Base-by-base conservation (phyloP, 2,888 invertebrate genomes). In the Oscheius onirici region DNA sequence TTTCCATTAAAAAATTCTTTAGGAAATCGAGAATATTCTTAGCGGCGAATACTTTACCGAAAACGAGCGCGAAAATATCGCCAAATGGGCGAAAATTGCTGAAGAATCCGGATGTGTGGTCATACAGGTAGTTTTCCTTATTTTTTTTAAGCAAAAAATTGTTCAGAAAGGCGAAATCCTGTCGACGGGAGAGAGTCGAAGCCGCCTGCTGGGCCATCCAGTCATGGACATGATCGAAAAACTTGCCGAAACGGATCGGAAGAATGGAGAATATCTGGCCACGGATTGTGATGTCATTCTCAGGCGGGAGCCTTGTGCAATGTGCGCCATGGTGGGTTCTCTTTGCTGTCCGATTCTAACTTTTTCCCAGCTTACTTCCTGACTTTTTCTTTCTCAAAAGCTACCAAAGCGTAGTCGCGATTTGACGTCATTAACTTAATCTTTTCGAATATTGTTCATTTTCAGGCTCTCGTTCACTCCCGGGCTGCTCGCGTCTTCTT, bases 391-490 rank as follows among this genome's bases (percentile, higher is more conserved):
- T n/a, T n/a, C n/a, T n/a, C n/a, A n/a, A n/a, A n/a, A n/a, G n/a
- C n/a, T n/a, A n/a, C n/a, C n/a, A n/a, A n/a, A n/a, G n/a, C n/a
- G n/a, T n/a, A n/a, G n/a, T n/a, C n/a, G n/a, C n/a, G n/a, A n/a
- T n/a, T n/a, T n/a, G n/a, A n/a, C n/a, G n/a, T n/a, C n/a, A n/a
- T n/a, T n/a, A n/a, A n/a, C n/a, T n/a, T n/a, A n/a, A 10, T 13
- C 13, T 20, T 52, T 20, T 55, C 15, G 52, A 54, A 11, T 15
- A 22, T 43, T 52, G 22, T 43, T 55, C 41, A 17, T 40, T 24
- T 60, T 60, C n/a, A 58, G 69, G 79, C 79, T 3, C 73, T 79
- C 0, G 77, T 79, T n/a, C 79, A 79, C 43, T 72, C 75, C 55
- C 69, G 79, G 26, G 63, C 75, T 17, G 69, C 68, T 43, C 74